A percentile compares a stretch with the other conserved stretches of the same genome.
phyloP scores from a whole-genome alignment of 2,797 vertebrate genomes.

The Ceryle rudis region DNA sequence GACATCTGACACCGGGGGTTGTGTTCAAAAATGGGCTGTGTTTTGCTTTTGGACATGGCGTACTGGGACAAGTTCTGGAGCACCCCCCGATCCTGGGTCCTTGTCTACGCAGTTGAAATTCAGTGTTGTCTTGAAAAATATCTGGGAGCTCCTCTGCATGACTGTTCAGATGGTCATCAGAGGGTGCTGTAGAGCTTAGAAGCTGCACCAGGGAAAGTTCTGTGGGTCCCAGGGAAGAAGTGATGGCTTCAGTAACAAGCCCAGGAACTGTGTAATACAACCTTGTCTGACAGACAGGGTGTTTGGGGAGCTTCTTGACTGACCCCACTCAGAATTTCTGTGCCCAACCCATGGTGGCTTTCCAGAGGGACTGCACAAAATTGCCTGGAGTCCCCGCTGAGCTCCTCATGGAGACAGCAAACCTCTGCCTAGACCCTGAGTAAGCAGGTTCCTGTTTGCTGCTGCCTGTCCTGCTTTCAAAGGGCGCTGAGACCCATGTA shows the following conservation, averaged over 20 bases:
- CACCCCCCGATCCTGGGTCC: background rate
- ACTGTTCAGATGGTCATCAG: accelerated
- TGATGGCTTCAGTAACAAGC: background rate
- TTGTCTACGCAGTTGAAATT: background rate
- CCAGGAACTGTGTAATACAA: accelerated
- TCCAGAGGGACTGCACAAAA: background rate
- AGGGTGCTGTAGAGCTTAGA: accelerated
- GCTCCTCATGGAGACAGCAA: background rate
- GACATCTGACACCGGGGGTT: background rate
- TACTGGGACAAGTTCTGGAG: background rate
- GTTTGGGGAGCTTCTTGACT: background rate
- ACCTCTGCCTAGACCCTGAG: background rate
- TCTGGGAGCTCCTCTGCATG: accelerated
- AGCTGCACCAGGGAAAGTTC: background rate
- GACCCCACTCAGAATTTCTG: background rate
- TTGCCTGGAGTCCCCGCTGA: background rate
- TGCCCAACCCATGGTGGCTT: accelerated
- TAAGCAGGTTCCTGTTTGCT: background rate
- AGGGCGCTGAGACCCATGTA: background rate
- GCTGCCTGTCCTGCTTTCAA: background rate
- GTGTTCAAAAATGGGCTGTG: background rate
- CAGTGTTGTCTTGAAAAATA: background rate
- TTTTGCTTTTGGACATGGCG: background rate
- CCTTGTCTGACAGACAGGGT: background rate
- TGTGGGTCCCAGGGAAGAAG: background rate